These are phyloP conservation scores for Rhegmatorhina hoffmannsi DNA, from an alignment of 2,113 vertebrate species.

Conservation along the genomic window DNA sequence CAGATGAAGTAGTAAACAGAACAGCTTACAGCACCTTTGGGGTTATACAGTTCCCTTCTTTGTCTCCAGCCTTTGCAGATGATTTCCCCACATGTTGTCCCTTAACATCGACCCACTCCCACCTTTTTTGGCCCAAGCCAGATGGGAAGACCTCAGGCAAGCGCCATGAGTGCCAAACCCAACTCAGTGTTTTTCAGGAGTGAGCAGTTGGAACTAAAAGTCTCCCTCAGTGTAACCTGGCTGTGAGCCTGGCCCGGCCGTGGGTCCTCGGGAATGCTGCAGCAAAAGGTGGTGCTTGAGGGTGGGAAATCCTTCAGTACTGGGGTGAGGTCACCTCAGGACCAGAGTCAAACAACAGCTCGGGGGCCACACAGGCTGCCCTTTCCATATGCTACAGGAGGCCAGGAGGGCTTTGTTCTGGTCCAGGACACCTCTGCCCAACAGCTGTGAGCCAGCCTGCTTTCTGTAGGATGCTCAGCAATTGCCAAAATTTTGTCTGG, in stretches of 20 bases:
- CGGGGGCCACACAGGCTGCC: accelerated
- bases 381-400: neutral
- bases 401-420: neutral
- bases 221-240: neutral
- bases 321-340: neutral
- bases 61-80: neutral
- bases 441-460: neutral
- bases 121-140: neutral
- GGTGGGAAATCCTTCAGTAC: neutral
- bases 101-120: neutral
- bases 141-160: neutral
- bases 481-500: neutral
- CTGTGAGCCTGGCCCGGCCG: neutral
- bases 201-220: neutral
- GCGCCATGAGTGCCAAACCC: accelerated
- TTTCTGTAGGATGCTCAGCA: neutral
- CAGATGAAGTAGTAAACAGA: neutral
- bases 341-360: neutral
- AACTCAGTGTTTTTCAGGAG: accelerated
- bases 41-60: neutral
- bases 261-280: neutral
- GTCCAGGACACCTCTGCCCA: neutral
- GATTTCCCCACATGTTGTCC: neutral
- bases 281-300: neutral
- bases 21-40: neutral